phyloP scores from a whole-genome alignment of 2,797 vertebrate genomes.

The Coreius guichenoti region DNA sequence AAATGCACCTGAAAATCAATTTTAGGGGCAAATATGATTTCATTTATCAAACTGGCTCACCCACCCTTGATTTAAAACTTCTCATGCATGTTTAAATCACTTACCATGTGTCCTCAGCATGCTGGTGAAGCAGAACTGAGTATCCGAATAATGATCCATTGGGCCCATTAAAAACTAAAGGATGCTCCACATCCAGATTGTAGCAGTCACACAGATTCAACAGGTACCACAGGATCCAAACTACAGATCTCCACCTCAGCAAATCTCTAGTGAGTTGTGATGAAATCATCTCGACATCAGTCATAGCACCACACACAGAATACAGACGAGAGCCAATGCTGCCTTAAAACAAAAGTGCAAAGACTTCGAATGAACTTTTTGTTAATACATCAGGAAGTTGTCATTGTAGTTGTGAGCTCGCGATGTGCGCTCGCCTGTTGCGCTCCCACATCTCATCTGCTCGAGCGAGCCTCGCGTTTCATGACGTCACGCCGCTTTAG shows the following conservation, averaged over 20 bases:
- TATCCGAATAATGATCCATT: conserved; percentile 81
- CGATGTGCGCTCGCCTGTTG: conserved; percentile 60
- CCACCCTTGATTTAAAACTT: neutral
- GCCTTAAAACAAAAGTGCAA: conserved; percentile 21
- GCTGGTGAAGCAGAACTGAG: conserved; percentile 81
- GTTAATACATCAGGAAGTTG: conserved; percentile 28
- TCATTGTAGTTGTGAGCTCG: conserved; percentile 19
- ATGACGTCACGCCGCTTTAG: conserved; percentile 33
- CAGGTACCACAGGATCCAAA: conserved; percentile 54
- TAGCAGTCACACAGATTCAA: conserved; percentile 67
- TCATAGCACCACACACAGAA: neutral
- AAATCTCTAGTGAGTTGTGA: neutral
- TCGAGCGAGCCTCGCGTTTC: conserved; percentile 3
- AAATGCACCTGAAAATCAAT: neutral
- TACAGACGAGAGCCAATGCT: neutral
- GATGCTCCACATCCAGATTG: conserved; percentile 79
- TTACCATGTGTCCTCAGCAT: conserved; percentile 78
- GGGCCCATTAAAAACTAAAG: conserved; percentile 74
- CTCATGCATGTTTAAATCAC: conserved; percentile 52
- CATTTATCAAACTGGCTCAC: neutral
- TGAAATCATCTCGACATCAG: conserved; percentile 3
- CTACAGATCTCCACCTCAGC: conserved; percentile 50
- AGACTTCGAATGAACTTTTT: conserved; percentile 29
- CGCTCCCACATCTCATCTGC: conserved; percentile 56
- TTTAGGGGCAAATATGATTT: neutral